Base-by-base conservation (phyloP, 2,113 vertebrate species). In the Anolis sagrei region DNA sequence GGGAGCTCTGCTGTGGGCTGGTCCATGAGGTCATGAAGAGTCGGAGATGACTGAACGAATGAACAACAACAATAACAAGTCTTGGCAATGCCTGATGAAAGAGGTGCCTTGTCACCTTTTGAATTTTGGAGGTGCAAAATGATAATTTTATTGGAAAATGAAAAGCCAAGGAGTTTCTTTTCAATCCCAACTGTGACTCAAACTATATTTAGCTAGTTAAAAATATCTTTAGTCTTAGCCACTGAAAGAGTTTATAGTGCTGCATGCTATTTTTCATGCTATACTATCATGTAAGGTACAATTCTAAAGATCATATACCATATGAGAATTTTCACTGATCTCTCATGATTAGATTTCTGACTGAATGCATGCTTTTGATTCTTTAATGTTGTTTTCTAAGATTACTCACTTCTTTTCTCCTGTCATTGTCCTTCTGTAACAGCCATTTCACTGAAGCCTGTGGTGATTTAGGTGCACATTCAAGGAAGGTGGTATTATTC, bases 401-500 rank as follows among this genome's bases (percentile, higher is more conserved):
- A 4, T 51, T 66, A 89, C 96, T 95, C 88, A 99, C 99, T 98
- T 99, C 99, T 95, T 99, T 99, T 93, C 99, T 97, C 88, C 99
- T 95, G 96, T 99, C 99, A 48, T 98, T 98, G 95, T 98, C 97
- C 86, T 99, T 97, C 93, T 99, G 99, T 61, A 99, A 96, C 39
- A 99, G 93, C 99, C 99, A 99, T 87, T 97, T 98, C 89, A 99
- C 89, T 14, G 98, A 98, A 29, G 98, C 98, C 93, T 99, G 98
- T 0, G 99, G 99, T 91, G 98, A 97, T 95, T 98, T 99, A 39
- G 99, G 97, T 25, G 96, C 91, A 72, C 99, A 99, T 94, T 99
- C 98, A 11, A 99, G 96, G 94, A 99, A 99, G 72, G 99, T 98
- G 91, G 98, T 99, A 94, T 99, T 99, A 95, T 99, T 98, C 96